Conservation (phyloP, 1,140 invertebrate species). For the Eubasilissa regina region DNA sequence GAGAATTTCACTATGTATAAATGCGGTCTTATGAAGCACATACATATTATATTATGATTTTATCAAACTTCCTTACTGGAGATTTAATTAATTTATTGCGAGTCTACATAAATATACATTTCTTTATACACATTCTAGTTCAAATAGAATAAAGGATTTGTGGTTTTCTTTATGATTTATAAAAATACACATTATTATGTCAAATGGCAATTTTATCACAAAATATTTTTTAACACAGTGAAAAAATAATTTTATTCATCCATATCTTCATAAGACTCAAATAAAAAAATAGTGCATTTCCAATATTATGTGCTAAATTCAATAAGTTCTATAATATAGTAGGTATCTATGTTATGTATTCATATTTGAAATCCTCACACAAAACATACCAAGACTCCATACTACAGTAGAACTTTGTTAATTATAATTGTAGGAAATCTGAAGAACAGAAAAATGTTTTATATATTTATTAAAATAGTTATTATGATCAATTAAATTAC, state of each 20-base stretch:
- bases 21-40: too few species aligned
- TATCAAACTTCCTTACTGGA: conserved; percentile 18
- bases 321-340: conserved; percentile 6
- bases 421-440: too few species aligned
- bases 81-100: conserved; percentile 29
- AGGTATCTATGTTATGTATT: conserved; percentile 6
- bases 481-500: too few species aligned
- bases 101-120: conserved; percentile 35
- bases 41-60: neutral
- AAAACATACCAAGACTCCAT: neutral
- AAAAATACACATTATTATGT: conserved; percentile 40
- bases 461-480: too few species aligned
- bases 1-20: too few species aligned
- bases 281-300: conserved; percentile 28
- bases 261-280: neutral
- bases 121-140: conserved; percentile 30
- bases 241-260: conserved; percentile 27
- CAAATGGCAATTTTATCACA: conserved; percentile 45
- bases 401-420: too few species aligned
- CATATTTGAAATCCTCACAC: neutral
- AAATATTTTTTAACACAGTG: conserved; percentile 40
- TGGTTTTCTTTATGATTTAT: conserved; percentile 20
- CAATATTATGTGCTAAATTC: neutral
- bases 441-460: too few species aligned
- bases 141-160: conserved; percentile 14